Evolutionary conservation across 2,797 vertebrate species (phyloP), one percentile per base, ranked within the genome.

Genomic region (Oceanodroma leucorhoa): DNA sequence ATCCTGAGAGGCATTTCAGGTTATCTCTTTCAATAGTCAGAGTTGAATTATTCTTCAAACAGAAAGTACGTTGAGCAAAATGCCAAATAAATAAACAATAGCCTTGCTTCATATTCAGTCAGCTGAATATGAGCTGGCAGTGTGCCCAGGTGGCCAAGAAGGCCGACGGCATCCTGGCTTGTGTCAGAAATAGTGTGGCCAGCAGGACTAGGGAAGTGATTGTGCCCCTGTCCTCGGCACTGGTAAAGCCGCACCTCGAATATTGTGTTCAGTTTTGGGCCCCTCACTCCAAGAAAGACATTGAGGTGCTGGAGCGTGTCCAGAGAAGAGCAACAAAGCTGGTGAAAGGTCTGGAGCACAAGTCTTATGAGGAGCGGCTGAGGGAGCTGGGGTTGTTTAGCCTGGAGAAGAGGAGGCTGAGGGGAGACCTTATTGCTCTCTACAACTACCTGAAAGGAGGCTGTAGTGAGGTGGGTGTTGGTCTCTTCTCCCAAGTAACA

Each of bases 161-260:
- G 10, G n/a, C 41, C 36, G n/a, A 38, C 1, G 7, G 27, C 16
- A 20, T n/a, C 19, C 19, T 69, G 54, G 23, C 15, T 5, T 69
- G 5, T 32, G 14, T 23, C 30, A 41, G n/a, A 4, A 69, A 45
- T 2, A 53, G 20, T 30, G 18, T 40, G 29, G 29, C 19, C 23
- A 54, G 34, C 13, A 62, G 55, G 24, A 62, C 0, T 0, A 69
- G 5, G n/a, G 15, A 12, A 8, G 19, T 16, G 18, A 23, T n/a
- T n/a, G n/a, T n/a, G n/a, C n/a, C n/a, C 11, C 15, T 34, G 16
- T 34, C 41, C 51, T 50, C 1, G 0, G 60, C 14, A n/a, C 14
- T 54, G 22, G 9, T n/a, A 15, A 46, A 34, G n/a, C 23, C 3
- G 1, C 10, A 40, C 9, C 34, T 38, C 0, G 0, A 40, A 3